Percentiles rank a stretch among this genome's conserved stretches.
Conservation (phyloP, 2,113 vertebrate species). For the Psophia crepitans region DNA sequence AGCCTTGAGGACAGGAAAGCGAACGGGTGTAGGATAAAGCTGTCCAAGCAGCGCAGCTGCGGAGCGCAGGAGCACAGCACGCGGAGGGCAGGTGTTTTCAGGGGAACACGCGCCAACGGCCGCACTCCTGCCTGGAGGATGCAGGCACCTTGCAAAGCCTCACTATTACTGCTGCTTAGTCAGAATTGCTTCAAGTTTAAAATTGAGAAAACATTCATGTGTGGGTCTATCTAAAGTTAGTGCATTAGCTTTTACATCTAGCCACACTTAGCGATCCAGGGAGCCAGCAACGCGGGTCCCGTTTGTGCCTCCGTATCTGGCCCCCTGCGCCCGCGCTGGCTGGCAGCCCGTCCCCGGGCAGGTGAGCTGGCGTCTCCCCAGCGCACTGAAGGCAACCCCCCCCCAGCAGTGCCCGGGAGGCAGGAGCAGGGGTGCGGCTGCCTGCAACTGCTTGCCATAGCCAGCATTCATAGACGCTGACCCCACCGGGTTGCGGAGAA, state of each 20-base stretch:
- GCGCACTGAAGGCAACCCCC: neutral
- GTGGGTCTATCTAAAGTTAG: conserved; percentile 49
- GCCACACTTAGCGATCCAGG: neutral
- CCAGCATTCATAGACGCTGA: neutral
- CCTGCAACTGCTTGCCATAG: neutral
- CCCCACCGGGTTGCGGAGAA: neutral
- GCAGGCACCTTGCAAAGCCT: conserved; percentile 41
- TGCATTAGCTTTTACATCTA: conserved; percentile 45
- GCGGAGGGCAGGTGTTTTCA: neutral
- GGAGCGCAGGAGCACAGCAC: neutral
- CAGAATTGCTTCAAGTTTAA: conserved; percentile 75
- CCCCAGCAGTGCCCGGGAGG: neutral
- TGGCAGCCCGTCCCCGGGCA: neutral
- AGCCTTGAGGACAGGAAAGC: neutral
- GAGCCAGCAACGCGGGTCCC: neutral
- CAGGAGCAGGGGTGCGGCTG: neutral
- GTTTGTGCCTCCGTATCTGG: neutral
- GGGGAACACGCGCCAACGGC: neutral
- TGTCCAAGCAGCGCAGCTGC: neutral
- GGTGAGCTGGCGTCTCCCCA: neutral
- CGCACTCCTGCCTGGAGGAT: neutral
- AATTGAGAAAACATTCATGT: conserved; percentile 72
- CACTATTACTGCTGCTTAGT: conserved; percentile 36
- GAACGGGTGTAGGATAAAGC: neutral
- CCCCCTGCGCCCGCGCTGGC: neutral